A percentile compares a stretch with the other conserved stretches of the same genome.
These are phyloP conservation scores for Semotilus atromaculatus DNA, from an alignment of 2,797 vertebrate species.

Conservation along the genomic window DNA sequence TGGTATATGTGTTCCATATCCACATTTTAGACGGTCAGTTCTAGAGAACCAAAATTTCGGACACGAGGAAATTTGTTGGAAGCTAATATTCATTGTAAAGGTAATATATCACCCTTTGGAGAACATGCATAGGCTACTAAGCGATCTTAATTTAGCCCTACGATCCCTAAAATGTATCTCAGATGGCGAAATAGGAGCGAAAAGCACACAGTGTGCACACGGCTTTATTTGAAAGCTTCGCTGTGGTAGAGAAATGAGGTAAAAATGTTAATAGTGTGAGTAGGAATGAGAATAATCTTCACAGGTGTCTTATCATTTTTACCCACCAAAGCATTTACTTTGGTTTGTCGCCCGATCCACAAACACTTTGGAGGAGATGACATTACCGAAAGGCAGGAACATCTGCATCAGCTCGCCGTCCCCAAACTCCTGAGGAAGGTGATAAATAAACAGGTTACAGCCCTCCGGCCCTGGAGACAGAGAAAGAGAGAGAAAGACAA, in stretches of 20 bases:
- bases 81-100: neutral
- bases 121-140: neutral
- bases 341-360: conserved; percentile 99
- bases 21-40: neutral
- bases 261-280: conserved; percentile 75
- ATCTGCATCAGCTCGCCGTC: conserved; percentile 99
- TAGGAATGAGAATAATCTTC: conserved; percentile 80
- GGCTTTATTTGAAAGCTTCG: conserved; percentile 54
- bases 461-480: conserved; percentile 91
- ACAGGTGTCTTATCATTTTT: conserved; percentile 83
- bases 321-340: conserved; percentile 99
- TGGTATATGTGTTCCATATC: neutral
- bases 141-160: neutral
- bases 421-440: conserved; percentile 99
- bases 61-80: too few species aligned
- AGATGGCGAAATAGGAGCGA: neutral
- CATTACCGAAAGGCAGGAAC: conserved; percentile 99
- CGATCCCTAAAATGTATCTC: neutral
- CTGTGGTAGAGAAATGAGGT: conserved; percentile 75
- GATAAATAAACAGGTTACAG: conserved; percentile 99
- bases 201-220: conserved; percentile 20
- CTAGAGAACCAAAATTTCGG: neutral
- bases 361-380: conserved; percentile 99
- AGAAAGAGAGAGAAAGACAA: conserved; percentile 62
- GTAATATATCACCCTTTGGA: neutral